Evolutionary conservation across 2,888 invertebrate species (phyloP), one percentile per base, ranked within the genome.

Genomic region (Drosophila parthenogenetica): DNA sequence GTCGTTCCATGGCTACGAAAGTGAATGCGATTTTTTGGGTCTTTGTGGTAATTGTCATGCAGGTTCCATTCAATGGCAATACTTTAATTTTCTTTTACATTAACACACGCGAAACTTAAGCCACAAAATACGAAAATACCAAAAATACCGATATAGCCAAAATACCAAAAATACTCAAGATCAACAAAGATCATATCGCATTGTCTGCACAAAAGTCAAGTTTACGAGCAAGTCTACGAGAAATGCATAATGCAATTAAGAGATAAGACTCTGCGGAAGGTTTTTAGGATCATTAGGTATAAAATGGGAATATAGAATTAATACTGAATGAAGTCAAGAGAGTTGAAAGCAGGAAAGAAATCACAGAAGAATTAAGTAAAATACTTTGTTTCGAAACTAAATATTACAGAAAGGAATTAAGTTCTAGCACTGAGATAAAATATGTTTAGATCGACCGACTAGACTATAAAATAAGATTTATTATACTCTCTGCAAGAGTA

Each of bases 21-120:
- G 83, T 88, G 74, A 83, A 71, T 85, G 86, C 77, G 77, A 69
- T 69, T 80, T 73, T 51, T 54, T 54, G 32, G 22, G 50, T 16
- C 16, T 49, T 43, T 69, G 42, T 51, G 69, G 81, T 77, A 79
- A 81, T 81, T 81, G 87, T 66, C 65, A 81, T 87, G 85, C 81
- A 69, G 67, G 51, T 59, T 48, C 63, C 82, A 71, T 74, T 67
- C 87, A 69, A 75, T 87, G 85, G 68, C 82, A 79, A 58, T 51
- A 48, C 53, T 66, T 71, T 71, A 68, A 77, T 88, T 82, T 80
- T 79, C 69, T 49, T 87, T 87, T 64, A 65, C 72, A 71, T 35
- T 51, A 55, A 48, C 39, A 55, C 50, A 48, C 57, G 10, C 37
- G 54, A 59, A 59, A 66, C 42, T 50, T 71, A 32, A 64, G 22